phyloP scores from a whole-genome alignment of 37 sponge, comb jelly and placozoan species.

The Mnemiopsis leidyi region DNA sequence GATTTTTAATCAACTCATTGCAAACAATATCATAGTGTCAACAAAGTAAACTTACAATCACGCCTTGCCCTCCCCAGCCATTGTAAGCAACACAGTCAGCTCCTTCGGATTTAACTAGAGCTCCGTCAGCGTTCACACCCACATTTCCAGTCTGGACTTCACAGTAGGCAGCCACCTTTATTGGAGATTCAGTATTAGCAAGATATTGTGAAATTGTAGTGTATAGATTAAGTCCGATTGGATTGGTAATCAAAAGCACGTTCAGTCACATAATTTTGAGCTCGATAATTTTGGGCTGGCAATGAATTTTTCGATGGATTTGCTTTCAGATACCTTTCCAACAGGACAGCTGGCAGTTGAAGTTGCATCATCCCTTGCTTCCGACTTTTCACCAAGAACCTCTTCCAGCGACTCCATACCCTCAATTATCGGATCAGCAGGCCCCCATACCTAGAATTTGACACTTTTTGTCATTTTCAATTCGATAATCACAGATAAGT shows the following conservation, averaged over 20 bases:
- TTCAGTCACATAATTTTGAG: too few species aligned
- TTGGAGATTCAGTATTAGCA: too few species aligned
- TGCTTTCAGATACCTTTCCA: neutral
- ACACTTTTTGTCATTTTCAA: too few species aligned
- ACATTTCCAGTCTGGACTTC: neutral
- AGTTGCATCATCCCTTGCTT: neutral
- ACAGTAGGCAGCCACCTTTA: neutral
- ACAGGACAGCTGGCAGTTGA: neutral
- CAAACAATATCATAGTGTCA: neutral
- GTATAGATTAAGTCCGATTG: too few species aligned
- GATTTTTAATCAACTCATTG: too few species aligned
- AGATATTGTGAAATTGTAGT: too few species aligned
- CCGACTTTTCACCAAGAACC: neutral
- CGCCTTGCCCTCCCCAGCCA: neutral
- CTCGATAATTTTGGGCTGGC: too few species aligned
- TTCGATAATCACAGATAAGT: too few species aligned
- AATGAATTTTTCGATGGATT: too few species aligned
- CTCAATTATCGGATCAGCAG: neutral
- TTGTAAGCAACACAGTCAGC: neutral
- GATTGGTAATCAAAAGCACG: too few species aligned
- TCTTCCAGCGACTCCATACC: neutral
- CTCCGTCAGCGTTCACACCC: neutral
- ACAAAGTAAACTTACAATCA: conserved; percentile 5
- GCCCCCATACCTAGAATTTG: neutral
- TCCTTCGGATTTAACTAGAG: neutral